Conservation (phyloP, 1,140 invertebrate species). For the Calliopsis andreniformis region DNA sequence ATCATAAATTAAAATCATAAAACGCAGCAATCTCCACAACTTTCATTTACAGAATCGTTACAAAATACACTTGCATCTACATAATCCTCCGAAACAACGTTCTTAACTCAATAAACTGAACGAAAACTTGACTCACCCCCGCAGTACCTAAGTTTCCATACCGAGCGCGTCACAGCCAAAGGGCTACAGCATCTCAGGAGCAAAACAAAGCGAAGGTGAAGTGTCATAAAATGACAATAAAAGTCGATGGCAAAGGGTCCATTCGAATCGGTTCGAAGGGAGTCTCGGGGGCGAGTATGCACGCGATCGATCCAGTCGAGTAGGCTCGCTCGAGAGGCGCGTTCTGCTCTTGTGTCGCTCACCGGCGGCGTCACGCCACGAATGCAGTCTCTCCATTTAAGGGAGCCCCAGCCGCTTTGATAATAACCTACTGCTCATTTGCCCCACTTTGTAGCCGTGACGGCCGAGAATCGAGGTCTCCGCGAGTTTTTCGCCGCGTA, state of each 20-base stretch:
- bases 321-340: not conserved
- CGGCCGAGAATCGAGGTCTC: slow-evolving; percentile 53
- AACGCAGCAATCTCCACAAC: too few species aligned
- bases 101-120: too few species aligned
- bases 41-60: too few species aligned
- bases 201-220: too few species aligned
- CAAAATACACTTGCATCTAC: too few species aligned
- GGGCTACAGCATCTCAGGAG: too few species aligned
- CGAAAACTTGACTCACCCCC: too few species aligned
- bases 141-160: too few species aligned
- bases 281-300: not conserved
- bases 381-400: slow-evolving; percentile 69
- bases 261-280: not conserved
- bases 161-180: too few species aligned
- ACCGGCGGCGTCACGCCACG: slow-evolving; percentile 53
- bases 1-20: too few species aligned
- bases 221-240: too few species aligned
- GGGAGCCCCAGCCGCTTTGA: slow-evolving; percentile 62
- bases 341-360: slow-evolving; percentile 28
- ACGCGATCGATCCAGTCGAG: slow-evolving; percentile 22
- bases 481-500: slow-evolving; percentile 34
- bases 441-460: slow-evolving; percentile 53
- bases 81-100: too few species aligned
- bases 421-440: slow-evolving; percentile 67
- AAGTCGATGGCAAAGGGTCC: not conserved